Evolutionary conservation across 1,140 invertebrate species (phyloP), one percentile per base, ranked within the genome.

Genomic region (Philopotamus ludificatus): DNA sequence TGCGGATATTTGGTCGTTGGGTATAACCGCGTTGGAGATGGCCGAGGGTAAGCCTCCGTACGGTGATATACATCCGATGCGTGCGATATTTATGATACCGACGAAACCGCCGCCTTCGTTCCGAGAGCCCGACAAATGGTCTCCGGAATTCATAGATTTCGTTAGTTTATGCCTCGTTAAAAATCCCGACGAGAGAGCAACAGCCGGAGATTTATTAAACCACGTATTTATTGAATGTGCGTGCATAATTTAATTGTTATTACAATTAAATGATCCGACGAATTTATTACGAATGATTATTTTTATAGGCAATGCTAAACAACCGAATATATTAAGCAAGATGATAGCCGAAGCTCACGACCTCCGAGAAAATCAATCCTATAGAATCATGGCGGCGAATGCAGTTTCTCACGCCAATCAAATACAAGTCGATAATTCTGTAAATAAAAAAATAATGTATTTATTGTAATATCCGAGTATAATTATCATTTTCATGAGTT

Each of bases 21-120:
- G 92, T 66, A 99, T 99, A 71, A 99, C 97, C 28, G 96, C 96
- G 12, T 82, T 99, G 58, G 97, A 99, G 85, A 99, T 99, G 96
- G 96, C 96, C 0, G 97, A 99, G 81, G 97, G 97, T 3, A 96
- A 98, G 80, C 97, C 97, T 10, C 97, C 97, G 0, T 98, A 99
- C 78, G 94, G 95, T 10, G 95, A 99, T 78, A 99, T 99, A 74
- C 97, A 99, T 84, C 97, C 97, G 10, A 99, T 99, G 97, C 82
- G 97, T 69, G 95, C 97, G 25, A 99, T 99, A 74, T 99, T 99
- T 78, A 99, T 99, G 95, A 99, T 99, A 71, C 97, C 97, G 4
- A 97, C 95, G 53, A 99, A 98, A 79, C 96, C 97, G 28, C 96
- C 97, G 18, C 97, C 97, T 23, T 97, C 95, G 39, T 98, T 99